phyloP scores from a whole-genome alignment of 2,113 vertebrate genomes.

The Rutilus rutilus region DNA sequence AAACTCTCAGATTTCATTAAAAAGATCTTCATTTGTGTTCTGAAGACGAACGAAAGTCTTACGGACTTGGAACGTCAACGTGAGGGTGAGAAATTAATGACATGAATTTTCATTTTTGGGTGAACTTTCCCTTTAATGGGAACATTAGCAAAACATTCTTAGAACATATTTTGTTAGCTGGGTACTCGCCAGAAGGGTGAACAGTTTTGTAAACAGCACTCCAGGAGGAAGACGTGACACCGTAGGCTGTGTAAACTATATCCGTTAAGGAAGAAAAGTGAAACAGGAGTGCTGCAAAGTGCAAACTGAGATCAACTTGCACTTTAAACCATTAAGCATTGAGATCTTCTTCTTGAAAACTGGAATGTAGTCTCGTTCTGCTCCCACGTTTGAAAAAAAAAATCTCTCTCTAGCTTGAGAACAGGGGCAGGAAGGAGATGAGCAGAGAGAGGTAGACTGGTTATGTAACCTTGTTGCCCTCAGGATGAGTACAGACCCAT shows the following conservation, averaged over 20 bases:
- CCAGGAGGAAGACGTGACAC: neutral
- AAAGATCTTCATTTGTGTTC: too few relatives aligned
- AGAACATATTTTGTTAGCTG: too few relatives aligned
- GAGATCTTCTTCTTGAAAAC: neutral
- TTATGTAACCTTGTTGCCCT: constrained; percentile 20
- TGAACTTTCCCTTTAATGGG: too few relatives aligned
- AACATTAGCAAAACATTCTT: too few relatives aligned
- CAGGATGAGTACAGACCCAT: constrained; percentile 18
- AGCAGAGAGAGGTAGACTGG: constrained; percentile 22
- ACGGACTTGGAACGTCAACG: too few relatives aligned
- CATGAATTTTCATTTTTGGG: too few relatives aligned
- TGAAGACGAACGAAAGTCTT: too few relatives aligned
- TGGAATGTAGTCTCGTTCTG: neutral
- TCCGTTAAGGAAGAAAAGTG: neutral
- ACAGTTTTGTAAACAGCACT: neutral
- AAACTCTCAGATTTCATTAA: too few relatives aligned
- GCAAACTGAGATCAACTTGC: neutral
- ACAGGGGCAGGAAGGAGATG: constrained; percentile 19
- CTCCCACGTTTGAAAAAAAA: neutral
- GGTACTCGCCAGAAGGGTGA: too few relatives aligned
- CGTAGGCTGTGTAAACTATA: constrained; percentile 19
- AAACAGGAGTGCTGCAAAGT: constrained; percentile 5
- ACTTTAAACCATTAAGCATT: neutral
- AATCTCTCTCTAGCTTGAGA: neutral
- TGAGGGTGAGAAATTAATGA: too few relatives aligned